phyloP scores from a whole-genome alignment of 2,888 invertebrate species.

The Hemicrepidius hirtus region DNA sequence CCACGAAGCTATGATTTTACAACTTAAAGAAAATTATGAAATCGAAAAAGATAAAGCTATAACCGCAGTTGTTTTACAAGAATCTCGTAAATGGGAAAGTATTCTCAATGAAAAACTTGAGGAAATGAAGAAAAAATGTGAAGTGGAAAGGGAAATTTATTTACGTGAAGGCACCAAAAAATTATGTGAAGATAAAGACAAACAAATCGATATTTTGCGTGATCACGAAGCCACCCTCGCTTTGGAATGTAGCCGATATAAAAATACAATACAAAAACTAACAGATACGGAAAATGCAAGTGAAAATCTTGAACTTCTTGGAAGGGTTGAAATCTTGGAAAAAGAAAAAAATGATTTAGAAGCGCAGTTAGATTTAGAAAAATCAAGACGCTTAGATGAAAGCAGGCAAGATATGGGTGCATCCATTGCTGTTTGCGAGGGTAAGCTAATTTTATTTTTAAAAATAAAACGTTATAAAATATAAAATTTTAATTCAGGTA shows the following conservation, averaged over 20 bases:
- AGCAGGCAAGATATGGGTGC: conserved; percentile 73
- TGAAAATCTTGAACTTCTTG: conserved; percentile 75
- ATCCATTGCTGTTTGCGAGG: conserved; percentile 74
- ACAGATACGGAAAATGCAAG: conserved; percentile 81
- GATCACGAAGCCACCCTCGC: conserved; percentile 77
- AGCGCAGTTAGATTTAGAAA: conserved; percentile 67
- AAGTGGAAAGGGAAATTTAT: conserved; percentile 75
- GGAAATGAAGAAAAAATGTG: conserved; percentile 72
- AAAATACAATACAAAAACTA: conserved; percentile 80
- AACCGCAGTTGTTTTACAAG: conserved; percentile 74
- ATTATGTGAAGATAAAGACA: conserved; percentile 82
- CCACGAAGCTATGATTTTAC: conserved; percentile 80
- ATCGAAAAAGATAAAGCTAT: conserved; percentile 76
- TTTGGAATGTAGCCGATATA: conserved; percentile 80
- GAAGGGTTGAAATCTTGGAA: conserved; percentile 73
- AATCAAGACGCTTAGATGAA: conserved; percentile 71
- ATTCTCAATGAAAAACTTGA: conserved; percentile 72
- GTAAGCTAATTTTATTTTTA: too few species aligned
- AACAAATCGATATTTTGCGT: conserved; percentile 79
- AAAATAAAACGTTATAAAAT: too few species aligned
- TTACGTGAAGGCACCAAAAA: conserved; percentile 78
- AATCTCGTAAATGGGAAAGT: conserved; percentile 73
- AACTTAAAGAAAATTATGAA: conserved; percentile 80
- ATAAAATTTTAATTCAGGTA: conserved; percentile 58
- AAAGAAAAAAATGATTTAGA: conserved; percentile 73